Percentiles rank a stretch among this genome's conserved stretches.
Conservation (phyloP, 2,888 invertebrate species). For the Callinectes sapidus region DNA sequence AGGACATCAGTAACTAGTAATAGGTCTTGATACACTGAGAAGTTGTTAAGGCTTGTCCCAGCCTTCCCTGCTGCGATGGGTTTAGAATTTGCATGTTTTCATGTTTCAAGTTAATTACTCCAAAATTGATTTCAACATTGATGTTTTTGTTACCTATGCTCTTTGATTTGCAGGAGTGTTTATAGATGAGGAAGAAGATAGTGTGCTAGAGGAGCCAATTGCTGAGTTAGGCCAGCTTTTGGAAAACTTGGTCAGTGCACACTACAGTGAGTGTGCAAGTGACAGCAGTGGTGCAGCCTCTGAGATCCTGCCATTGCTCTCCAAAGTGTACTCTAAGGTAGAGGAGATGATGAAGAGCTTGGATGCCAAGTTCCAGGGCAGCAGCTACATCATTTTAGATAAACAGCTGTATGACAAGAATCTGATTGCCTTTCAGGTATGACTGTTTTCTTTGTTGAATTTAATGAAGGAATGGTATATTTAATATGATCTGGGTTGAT, state of each 20-base stretch:
- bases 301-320: slow-evolving; percentile 26
- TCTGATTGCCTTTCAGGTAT: slow-evolving; percentile 21
- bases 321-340: slow-evolving; percentile 27
- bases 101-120: too few species aligned
- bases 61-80: too few species aligned
- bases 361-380: slow-evolving; percentile 1
- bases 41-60: too few species aligned
- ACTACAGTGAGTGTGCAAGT: background rate
- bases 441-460: background rate
- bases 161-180: slow-evolving; percentile 34
- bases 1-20: too few species aligned
- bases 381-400: background rate
- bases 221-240: slow-evolving; percentile 18
- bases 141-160: background rate
- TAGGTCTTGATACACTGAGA: too few species aligned
- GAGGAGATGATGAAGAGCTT: slow-evolving; percentile 44
- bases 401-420: slow-evolving; percentile 11
- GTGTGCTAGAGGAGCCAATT: slow-evolving; percentile 42
- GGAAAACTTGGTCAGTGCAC: background rate
- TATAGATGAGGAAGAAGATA: slow-evolving; percentile 10
- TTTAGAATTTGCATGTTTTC: too few species aligned
- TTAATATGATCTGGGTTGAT: too few species aligned
- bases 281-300: background rate
- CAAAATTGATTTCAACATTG: too few species aligned
- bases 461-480: background rate